phyloP scores from a whole-genome alignment of 2,113 vertebrate species.

The Phylloscopus trochiloides region DNA sequence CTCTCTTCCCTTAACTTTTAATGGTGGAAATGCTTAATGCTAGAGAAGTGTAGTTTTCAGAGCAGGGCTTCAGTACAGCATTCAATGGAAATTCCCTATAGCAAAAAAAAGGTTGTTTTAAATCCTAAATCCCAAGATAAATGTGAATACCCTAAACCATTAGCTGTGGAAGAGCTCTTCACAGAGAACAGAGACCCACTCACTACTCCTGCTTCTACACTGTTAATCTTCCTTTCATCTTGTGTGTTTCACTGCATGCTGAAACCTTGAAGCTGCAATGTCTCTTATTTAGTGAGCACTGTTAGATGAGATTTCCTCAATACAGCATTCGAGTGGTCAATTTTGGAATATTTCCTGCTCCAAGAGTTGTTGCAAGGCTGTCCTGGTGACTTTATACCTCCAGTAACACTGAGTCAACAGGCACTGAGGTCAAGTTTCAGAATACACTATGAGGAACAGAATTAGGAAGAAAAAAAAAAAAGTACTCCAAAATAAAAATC shows the following conservation, averaged over 20 bases:
- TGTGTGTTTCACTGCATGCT: accelerated
- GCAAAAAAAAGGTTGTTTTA: neutral
- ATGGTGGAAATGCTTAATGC: neutral
- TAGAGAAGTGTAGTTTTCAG: neutral
- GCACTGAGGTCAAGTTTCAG: neutral
- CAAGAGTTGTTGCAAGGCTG: neutral
- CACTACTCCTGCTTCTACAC: neutral
- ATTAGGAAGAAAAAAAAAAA: neutral
- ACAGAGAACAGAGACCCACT: neutral
- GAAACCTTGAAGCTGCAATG: neutral
- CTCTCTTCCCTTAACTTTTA: neutral
- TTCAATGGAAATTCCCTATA: neutral
- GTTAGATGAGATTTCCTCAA: neutral
- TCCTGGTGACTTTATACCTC: neutral
- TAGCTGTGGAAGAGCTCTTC: neutral
- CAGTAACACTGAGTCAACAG: neutral
- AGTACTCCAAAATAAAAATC: neutral
- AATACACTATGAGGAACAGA: neutral
- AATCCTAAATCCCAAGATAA: neutral
- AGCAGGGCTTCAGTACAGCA: neutral
- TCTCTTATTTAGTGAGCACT: neutral
- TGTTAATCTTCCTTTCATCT: no score
- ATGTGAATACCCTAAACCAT: neutral
- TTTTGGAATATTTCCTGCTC: neutral
- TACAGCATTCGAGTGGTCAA: neutral